Evolutionary conservation across 2,797 vertebrate species (phyloP), one percentile per base, ranked within the genome.

Genomic region (Amniataba percoides): DNA sequence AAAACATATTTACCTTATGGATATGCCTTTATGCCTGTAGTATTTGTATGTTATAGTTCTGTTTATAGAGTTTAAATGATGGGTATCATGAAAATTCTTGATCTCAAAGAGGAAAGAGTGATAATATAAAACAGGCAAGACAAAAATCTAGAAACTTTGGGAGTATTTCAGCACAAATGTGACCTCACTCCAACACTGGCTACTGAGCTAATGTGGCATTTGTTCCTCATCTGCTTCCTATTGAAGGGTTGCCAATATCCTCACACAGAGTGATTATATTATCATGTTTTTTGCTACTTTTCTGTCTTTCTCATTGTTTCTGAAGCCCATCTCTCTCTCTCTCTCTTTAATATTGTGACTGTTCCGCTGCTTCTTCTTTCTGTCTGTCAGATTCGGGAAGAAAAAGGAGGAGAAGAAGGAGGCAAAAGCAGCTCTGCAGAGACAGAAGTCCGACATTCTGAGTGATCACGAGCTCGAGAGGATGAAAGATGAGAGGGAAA

Each of bases 381-480:
- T 80, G 11, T 89, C 13, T n/a, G n/a, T n/a, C 79, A 90, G 98
- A 89, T 99, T 99, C 80, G 97, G 97, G 39, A 99, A 98, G 95
- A 99, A 96, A 89, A 98, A 97, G 81, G 98, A 99, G 23, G 97
- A 97, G 59, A 98, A 95, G 77, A 98, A 98, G 87, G 97, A 97
- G 65, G 94, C 94, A 56, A 98, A 97, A 82, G 91, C 88, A 0
- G 86, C 92, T 65, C 71, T 85, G 16, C 89, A 87, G 73, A 96
- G 96, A 83, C 95, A 94, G 46, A 94, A 93, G 62, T 93, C 93
- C 0, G 93, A 94, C 43, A 11, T 91, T 4, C 91, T 96, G 71
- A 97, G 91, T 71, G 96, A 97, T 73, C 96, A 96, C 2, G 97
- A 98, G 77, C 74, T 97, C 48, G 96, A 97, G 78, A 97, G 94